Evolutionary conservation across 2,888 invertebrate genomes (phyloP).

Genomic region (Drosophila tanythrix): DNA sequence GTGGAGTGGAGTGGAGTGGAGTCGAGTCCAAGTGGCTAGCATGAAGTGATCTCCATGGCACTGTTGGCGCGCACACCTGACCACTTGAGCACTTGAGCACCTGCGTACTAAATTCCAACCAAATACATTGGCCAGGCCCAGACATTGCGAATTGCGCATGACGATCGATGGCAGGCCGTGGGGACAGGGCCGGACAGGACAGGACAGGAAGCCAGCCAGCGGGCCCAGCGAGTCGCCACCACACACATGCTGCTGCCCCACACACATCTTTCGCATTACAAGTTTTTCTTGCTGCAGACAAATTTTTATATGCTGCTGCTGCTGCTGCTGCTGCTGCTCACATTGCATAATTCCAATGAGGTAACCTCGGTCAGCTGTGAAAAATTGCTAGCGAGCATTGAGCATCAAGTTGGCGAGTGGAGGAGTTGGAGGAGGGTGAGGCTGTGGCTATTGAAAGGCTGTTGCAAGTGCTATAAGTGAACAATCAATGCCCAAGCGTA

Average conservation of each 20-base stretch:
- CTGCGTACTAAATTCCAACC: slow-evolving; percentile 57
- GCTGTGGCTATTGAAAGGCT: slow-evolving; percentile 17
- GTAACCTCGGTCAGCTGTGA: slow-evolving; percentile 72
- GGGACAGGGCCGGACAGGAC: not conserved
- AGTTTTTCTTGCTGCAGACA: slow-evolving; percentile 54
- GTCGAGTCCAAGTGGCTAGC: slow-evolving; percentile 22
- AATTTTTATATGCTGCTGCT: slow-evolving; percentile 58
- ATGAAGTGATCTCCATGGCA: slow-evolving; percentile 24
- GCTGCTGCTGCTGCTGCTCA: not conserved
- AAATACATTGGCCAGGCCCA: slow-evolving; percentile 29
- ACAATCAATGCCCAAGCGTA: slow-evolving; percentile 61
- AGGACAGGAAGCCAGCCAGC: slow-evolving; percentile 42
- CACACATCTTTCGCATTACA: slow-evolving; percentile 53
- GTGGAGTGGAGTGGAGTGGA: not conserved
- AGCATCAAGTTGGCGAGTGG: slow-evolving; percentile 4
- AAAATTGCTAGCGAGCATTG: slow-evolving; percentile 44
- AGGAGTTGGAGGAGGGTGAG: not conserved
- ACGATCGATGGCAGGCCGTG: slow-evolving; percentile 29
- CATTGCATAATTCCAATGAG: slow-evolving; percentile 68
- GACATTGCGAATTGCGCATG: slow-evolving; percentile 41
- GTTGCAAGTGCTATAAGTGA: slow-evolving; percentile 2
- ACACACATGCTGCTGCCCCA: slow-evolving; percentile 46
- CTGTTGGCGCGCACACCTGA: slow-evolving; percentile 12
- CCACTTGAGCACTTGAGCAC: slow-evolving; percentile 67
- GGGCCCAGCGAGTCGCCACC: slow-evolving; percentile 9